Conservation (phyloP, 2,888 invertebrate genomes). For the Pilophorus perplexus region DNA sequence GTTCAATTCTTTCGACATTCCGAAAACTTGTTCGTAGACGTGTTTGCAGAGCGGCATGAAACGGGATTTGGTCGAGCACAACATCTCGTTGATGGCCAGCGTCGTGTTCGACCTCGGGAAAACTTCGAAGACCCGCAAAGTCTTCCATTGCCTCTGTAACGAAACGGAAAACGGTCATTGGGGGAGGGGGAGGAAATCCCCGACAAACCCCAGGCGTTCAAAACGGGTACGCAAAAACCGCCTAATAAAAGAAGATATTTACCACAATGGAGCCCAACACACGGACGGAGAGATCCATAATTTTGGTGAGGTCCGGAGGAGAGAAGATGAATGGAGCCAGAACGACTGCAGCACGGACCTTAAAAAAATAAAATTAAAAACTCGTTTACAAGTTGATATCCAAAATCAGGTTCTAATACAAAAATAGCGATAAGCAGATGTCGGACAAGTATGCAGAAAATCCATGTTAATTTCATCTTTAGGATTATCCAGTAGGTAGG, state of each 20-base stretch:
- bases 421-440: too few relatives aligned
- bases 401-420: too few relatives aligned
- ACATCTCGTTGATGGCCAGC: conserved; percentile 43
- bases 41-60: conserved; percentile 44
- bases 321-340: conserved; percentile 43
- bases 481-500: too few relatives aligned
- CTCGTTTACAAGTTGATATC: too few relatives aligned
- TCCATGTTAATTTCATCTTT: too few relatives aligned
- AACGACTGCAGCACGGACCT: conserved; percentile 38
- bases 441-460: too few relatives aligned
- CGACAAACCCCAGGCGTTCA: too few relatives aligned
- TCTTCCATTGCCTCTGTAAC: conserved; percentile 44
- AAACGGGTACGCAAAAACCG: not conserved
- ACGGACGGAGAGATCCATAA: conserved; percentile 41
- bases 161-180: too few relatives aligned
- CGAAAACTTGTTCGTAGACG: conserved; percentile 45
- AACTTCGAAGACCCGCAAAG: conserved; percentile 44
- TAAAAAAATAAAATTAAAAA: too few relatives aligned
- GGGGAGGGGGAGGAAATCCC: too few relatives aligned
- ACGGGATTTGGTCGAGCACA: conserved; percentile 43
- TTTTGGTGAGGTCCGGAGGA: conserved; percentile 41
- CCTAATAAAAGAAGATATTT: conserved; percentile 3
- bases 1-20: conserved; percentile 42
- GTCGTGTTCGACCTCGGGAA: conserved; percentile 44
- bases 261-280: conserved; percentile 44